A percentile compares a stretch with the other conserved stretches of the same genome.
phyloP scores from a whole-genome alignment of 2,888 invertebrate species.

The Trachelus troglodyta region DNA sequence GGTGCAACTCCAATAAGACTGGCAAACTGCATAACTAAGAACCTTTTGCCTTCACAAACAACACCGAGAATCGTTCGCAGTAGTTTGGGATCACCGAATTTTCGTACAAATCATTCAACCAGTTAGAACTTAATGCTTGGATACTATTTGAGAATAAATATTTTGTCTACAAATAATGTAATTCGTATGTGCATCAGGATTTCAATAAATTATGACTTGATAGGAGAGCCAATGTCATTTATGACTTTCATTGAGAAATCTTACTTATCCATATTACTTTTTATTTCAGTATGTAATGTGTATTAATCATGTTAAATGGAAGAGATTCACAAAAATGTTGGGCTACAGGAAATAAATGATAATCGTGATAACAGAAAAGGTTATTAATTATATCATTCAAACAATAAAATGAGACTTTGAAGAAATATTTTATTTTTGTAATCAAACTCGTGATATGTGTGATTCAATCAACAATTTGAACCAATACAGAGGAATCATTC shows the following conservation, averaged over 20 bases:
- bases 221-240: background rate
- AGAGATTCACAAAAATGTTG: background rate
- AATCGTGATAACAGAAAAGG: background rate
- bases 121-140: background rate
- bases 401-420: background rate
- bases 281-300: background rate
- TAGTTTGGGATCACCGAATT: constrained; percentile 11
- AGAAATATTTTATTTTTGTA: background rate
- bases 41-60: background rate
- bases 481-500: background rate
- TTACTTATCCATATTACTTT: background rate
- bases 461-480: background rate
- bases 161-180: background rate
- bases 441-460: background rate
- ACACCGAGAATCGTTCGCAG: constrained; percentile 13
- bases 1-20: background rate
- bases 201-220: background rate
- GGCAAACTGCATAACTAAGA: background rate
- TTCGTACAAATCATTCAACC: constrained; percentile 5
- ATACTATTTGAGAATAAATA: background rate
- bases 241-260: background rate
- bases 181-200: background rate
- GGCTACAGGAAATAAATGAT: background rate
- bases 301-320: background rate
- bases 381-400: background rate